These are phyloP conservation scores for Cepaea nemoralis DNA, from an alignment of 1,140 invertebrate genomes.

Conservation along the genomic window DNA sequence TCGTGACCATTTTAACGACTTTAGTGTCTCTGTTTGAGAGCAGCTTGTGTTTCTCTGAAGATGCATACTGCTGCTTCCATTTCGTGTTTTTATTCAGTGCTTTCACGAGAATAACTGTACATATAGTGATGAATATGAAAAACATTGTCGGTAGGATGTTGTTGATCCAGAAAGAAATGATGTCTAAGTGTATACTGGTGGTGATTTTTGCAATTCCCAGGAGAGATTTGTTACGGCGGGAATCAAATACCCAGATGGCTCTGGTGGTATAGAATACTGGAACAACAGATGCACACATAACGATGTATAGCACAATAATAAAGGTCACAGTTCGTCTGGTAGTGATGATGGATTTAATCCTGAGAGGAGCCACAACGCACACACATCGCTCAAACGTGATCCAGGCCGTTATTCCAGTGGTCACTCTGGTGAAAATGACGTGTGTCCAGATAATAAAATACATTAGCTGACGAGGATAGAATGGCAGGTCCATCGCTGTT, in stretches of 20 bases:
- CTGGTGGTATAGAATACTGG: neutral
- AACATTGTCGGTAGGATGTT: neutral
- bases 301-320: neutral
- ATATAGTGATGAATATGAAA: neutral
- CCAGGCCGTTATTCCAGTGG: neutral
- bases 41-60: neutral
- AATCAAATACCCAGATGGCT: neutral
- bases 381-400: constrained; percentile 10
- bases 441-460: neutral
- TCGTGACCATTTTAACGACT: neutral
- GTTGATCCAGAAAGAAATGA: neutral
- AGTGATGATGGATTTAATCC: neutral
- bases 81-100: neutral
- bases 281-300: neutral
- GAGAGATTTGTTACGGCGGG: neutral
- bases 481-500: neutral
- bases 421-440: neutral
- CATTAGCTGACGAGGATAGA: neutral
- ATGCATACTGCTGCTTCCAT: neutral
- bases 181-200: neutral
- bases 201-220: neutral
- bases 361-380: neutral
- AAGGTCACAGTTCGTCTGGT: neutral
- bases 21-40: neutral
- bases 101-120: neutral